Evolutionary conservation across 2,888 invertebrate genomes (phyloP).

Genomic region (Metellina segmentata): DNA sequence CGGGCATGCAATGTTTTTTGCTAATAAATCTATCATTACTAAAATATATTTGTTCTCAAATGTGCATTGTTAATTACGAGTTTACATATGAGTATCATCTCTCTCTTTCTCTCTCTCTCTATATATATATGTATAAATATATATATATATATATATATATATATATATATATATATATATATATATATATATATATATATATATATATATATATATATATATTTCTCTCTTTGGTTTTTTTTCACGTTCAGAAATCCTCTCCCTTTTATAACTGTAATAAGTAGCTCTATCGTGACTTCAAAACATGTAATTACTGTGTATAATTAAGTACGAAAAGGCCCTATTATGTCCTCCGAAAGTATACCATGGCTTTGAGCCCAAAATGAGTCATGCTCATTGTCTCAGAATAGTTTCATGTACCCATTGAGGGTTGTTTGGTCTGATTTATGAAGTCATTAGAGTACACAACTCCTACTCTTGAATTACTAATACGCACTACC

Average conservation of each 20-base stretch:
- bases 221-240: not conserved
- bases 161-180: too few relatives aligned
- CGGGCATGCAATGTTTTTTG: too few relatives aligned
- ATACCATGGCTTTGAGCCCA: not conserved
- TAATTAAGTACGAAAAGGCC: not conserved
- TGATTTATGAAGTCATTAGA: conserved; percentile 1
- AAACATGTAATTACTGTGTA: not conserved
- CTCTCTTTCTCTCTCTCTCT: too few relatives aligned
- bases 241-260: not conserved
- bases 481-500: not conserved
- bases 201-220: too few relatives aligned
- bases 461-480: not conserved
- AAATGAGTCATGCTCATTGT: not conserved
- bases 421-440: not conserved
- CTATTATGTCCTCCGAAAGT: not conserved
- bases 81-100: too few relatives aligned
- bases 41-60: too few relatives aligned
- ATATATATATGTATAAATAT: too few relatives aligned
- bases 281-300: not conserved
- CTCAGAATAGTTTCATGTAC: not conserved
- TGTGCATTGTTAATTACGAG: too few relatives aligned
- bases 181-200: too few relatives aligned
- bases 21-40: too few relatives aligned
- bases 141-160: too few relatives aligned
- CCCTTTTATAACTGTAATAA: not conserved